phyloP scores from a whole-genome alignment of 2,113 vertebrate genomes.

The Corydoras sp. region DNA sequence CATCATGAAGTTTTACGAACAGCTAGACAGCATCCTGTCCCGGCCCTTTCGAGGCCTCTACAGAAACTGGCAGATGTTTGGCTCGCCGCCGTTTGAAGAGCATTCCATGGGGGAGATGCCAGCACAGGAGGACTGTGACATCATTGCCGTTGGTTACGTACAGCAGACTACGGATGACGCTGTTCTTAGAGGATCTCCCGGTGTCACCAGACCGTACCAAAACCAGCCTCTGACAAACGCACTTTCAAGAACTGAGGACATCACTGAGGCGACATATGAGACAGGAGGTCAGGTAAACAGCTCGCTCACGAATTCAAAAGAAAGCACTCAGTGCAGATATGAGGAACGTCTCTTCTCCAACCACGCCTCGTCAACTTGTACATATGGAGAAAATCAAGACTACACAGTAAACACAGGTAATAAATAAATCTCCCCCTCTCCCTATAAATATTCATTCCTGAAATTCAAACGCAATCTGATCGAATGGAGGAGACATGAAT shows the following conservation, averaged over 20 bases:
- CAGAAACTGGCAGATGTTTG: conserved; percentile 30
- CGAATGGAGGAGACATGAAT: background rate
- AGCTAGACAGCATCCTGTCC: conserved; percentile 76
- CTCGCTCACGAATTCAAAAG: conserved; percentile 7
- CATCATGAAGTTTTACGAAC: conserved; percentile 80
- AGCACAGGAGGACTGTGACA: conserved; percentile 16
- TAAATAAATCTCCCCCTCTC: too few relatives aligned
- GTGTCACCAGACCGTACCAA: conserved; percentile 5
- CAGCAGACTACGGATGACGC: conserved; percentile 17
- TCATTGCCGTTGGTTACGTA: conserved; percentile 23
- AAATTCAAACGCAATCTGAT: background rate
- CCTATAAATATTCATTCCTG: too few relatives aligned
- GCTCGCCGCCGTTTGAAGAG: conserved; percentile 30
- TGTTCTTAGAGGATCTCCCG: conserved; percentile 25
- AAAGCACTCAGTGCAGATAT: conserved; percentile 14
- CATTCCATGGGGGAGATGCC: conserved; percentile 27
- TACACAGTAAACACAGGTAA: conserved; percentile 29
- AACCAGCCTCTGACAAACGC: conserved; percentile 9
- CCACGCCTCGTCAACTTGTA: conserved; percentile 8
- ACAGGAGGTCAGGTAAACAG: conserved; percentile 3
- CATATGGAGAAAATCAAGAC: conserved; percentile 6
- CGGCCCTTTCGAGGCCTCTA: conserved; percentile 37
- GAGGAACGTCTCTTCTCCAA: conserved; percentile 21
- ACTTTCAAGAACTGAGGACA: conserved; percentile 16
- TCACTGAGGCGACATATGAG: conserved; percentile 8